Conservation (phyloP, 2,797 vertebrate genomes). For the Coendou prehensilis region DNA sequence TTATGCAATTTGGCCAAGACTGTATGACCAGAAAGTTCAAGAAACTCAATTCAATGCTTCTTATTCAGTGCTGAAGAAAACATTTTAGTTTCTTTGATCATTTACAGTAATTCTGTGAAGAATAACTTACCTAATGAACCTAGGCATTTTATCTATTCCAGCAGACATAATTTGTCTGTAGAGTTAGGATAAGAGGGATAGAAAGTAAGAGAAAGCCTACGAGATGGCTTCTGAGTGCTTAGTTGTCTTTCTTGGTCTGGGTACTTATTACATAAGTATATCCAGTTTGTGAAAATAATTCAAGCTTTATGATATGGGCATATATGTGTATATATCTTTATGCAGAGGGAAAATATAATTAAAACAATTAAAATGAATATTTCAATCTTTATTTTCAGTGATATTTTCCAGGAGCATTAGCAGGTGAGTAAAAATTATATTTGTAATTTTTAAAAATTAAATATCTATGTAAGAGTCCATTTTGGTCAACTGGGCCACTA, state of each 20-base stretch:
- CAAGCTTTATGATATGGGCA: neutral
- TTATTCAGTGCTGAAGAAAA: too few species aligned
- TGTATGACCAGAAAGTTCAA: too few species aligned
- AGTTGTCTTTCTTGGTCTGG: neutral
- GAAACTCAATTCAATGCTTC: too few species aligned
- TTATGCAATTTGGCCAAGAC: too few species aligned
- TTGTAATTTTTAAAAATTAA: neutral
- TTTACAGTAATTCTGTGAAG: too few species aligned
- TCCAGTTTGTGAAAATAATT: slow-evolving; percentile 20
- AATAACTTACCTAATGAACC: too few species aligned
- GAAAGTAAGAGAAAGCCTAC: too few species aligned
- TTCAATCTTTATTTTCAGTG: neutral
- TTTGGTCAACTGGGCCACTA: neutral
- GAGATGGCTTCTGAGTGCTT: too few species aligned
- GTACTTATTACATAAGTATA: neutral
- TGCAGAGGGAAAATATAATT: neutral
- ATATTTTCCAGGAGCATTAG: neutral
- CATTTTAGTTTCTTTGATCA: too few species aligned
- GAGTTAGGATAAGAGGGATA: too few species aligned
- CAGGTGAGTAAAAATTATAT: neutral
- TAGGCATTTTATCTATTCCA: too few species aligned
- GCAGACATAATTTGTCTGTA: too few species aligned
- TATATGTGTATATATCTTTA: neutral
- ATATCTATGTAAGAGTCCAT: neutral
- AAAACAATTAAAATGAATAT: neutral